Evolutionary conservation across 2,888 invertebrate species (phyloP).

Genomic region (Drosophila lutescens): DNA sequence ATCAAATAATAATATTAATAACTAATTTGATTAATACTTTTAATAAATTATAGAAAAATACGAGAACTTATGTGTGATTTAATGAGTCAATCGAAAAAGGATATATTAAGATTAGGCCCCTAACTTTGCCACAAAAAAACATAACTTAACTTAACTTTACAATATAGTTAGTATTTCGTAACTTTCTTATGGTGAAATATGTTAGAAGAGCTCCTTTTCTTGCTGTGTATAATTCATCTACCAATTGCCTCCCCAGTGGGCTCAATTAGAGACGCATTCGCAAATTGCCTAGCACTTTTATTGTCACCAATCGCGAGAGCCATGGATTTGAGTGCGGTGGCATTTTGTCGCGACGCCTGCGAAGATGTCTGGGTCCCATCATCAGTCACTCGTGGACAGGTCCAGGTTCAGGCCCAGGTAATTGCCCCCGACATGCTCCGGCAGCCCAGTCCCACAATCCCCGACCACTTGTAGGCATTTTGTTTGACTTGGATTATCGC

Average conservation of each 20-base stretch:
- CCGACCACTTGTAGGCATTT: conserved; percentile 70
- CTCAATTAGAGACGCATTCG: conserved; percentile 75
- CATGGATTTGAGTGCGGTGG: conserved; percentile 55
- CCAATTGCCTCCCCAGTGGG: conserved; percentile 34
- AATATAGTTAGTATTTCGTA: too few species aligned
- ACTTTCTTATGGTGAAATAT: too few species aligned
- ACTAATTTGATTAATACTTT: too few species aligned
- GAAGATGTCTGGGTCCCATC: conserved; percentile 44
- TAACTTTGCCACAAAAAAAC: too few species aligned
- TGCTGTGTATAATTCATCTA: conserved; percentile 11
- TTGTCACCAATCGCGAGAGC: conserved; percentile 67
- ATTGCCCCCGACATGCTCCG: conserved; percentile 79
- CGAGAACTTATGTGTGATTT: too few species aligned
- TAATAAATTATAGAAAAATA: too few species aligned
- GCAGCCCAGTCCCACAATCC: background rate
- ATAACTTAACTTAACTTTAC: too few species aligned
- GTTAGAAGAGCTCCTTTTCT: background rate
- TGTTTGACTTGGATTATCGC: conserved; percentile 74
- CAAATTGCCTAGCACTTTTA: conserved; percentile 78
- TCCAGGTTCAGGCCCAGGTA: conserved; percentile 59
- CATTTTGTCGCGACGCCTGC: conserved; percentile 80
- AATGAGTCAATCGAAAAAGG: too few species aligned
- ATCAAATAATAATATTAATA: too few species aligned
- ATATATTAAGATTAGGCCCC: too few species aligned
- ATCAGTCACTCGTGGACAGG: conserved; percentile 59